Conservation (phyloP, 2,113 vertebrate genomes). For the Physeter macrocephalus region DNA sequence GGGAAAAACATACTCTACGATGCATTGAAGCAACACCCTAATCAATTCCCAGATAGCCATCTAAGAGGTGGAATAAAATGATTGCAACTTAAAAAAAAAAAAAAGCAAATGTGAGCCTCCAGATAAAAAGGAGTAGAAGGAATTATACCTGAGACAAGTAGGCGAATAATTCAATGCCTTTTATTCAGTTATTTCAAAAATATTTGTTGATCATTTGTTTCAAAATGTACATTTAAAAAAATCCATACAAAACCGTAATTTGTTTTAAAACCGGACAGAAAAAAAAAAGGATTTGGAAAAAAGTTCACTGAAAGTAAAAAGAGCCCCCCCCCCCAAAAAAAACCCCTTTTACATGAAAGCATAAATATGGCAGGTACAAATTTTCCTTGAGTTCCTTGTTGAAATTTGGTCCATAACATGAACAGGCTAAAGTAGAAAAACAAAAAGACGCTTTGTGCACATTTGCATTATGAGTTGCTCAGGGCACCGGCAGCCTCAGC, state of each 20-base stretch:
- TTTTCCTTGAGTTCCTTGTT: slow-evolving; percentile 73
- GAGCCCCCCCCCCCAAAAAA: background rate
- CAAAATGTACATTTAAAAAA: slow-evolving; percentile 79
- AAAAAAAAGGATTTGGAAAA: slow-evolving; percentile 60
- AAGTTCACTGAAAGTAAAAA: slow-evolving; percentile 61
- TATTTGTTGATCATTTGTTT: slow-evolving; percentile 79
- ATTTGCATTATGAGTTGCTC: slow-evolving; percentile 54
- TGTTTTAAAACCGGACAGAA: slow-evolving; percentile 69
- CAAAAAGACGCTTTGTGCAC: slow-evolving; percentile 32
- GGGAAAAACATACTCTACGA: background rate
- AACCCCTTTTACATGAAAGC: slow-evolving; percentile 66
- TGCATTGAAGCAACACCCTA: background rate
- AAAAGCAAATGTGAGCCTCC: background rate
- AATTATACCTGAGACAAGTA: slow-evolving; percentile 2
- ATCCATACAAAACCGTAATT: slow-evolving; percentile 77
- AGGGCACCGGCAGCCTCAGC: slow-evolving; percentile 53
- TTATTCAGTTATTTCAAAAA: slow-evolving; percentile 85
- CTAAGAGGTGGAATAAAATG: background rate
- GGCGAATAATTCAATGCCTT: slow-evolving; percentile 78
- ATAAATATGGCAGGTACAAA: slow-evolving; percentile 76
- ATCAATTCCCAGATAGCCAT: background rate
- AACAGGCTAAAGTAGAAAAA: slow-evolving; percentile 37
- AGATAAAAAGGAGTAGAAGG: background rate
- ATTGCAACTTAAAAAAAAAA: background rate
- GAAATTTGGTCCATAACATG: slow-evolving; percentile 70